Conservation (phyloP, 92 coral and sea anemone species). For the Desmophyllum pertusum region DNA sequence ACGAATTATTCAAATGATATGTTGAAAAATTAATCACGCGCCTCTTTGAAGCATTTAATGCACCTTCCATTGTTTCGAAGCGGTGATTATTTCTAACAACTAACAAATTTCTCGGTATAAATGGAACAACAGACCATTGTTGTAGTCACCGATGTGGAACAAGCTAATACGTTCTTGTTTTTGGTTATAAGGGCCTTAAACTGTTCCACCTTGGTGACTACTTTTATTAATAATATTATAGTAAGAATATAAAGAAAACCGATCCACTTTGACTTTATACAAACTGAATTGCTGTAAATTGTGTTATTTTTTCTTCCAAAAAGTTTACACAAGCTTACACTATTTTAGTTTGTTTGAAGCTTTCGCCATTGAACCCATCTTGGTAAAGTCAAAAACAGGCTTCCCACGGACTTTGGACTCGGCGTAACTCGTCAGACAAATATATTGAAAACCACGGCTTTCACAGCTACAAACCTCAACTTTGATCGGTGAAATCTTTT, state of each 20-base stretch:
- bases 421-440: too few species aligned
- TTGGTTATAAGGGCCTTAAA: too few species aligned
- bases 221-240: too few species aligned
- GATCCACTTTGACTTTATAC: neutral
- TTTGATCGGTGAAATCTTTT: too few species aligned
- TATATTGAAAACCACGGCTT: too few species aligned
- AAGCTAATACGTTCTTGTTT: neutral
- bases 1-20: slow-evolving; percentile 10
- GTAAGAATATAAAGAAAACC: neutral
- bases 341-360: neutral
- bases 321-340: neutral
- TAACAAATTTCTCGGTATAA: neutral
- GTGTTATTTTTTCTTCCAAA: neutral
- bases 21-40: slow-evolving; percentile 5
- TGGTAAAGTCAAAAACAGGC: too few species aligned
- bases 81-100: slow-evolving; percentile 16
- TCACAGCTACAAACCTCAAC: too few species aligned
- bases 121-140: slow-evolving; percentile 10
- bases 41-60: neutral
- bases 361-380: neutral
- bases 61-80: slow-evolving; percentile 8
- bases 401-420: too few species aligned
- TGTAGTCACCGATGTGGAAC: neutral
- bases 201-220: neutral
- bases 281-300: neutral